Evolutionary conservation across 1,140 invertebrate genomes (phyloP).

Genomic region (Drosophila punjabiensis): DNA sequence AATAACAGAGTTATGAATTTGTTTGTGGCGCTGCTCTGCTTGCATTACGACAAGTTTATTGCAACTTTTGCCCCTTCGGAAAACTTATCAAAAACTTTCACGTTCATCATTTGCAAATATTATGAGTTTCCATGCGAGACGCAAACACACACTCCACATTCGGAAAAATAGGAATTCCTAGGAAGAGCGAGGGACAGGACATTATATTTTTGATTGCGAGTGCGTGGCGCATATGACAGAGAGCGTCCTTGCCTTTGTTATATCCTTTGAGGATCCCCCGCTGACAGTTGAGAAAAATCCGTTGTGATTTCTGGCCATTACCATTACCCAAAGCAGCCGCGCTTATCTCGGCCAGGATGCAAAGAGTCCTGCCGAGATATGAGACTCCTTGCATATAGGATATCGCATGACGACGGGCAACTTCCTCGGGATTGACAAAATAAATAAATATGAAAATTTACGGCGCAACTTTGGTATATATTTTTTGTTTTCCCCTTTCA

Average conservation of each 20-base stretch:
- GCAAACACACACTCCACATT: constrained; percentile 23
- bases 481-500: constrained; percentile 51
- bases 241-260: constrained; percentile 4
- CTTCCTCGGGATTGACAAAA: constrained; percentile 79
- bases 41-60: constrained; percentile 46
- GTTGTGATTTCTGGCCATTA: constrained; percentile 80
- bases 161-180: constrained; percentile 11
- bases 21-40: constrained; percentile 29
- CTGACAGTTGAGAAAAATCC: constrained; percentile 61
- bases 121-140: constrained; percentile 71
- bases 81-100: constrained; percentile 81
- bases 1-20: constrained; percentile 75
- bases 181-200: constrained; percentile 19
- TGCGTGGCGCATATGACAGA: constrained; percentile 61
- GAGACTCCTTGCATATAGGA: constrained; percentile 56
- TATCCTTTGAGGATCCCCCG: constrained; percentile 33
- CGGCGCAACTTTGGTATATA: constrained; percentile 63
- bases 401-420: constrained; percentile 56
- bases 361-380: constrained; percentile 40
- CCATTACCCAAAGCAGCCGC: constrained; percentile 70
- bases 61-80: constrained; percentile 16
- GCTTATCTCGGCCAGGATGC: constrained; percentile 65
- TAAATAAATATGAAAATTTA: constrained; percentile 84
- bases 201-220: constrained; percentile 78
- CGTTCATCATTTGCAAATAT: constrained; percentile 84